Evolutionary conservation across 2,888 invertebrate species (phyloP), one percentile per base, ranked within the genome.

Genomic region (Tolmerus cingulatus): DNA sequence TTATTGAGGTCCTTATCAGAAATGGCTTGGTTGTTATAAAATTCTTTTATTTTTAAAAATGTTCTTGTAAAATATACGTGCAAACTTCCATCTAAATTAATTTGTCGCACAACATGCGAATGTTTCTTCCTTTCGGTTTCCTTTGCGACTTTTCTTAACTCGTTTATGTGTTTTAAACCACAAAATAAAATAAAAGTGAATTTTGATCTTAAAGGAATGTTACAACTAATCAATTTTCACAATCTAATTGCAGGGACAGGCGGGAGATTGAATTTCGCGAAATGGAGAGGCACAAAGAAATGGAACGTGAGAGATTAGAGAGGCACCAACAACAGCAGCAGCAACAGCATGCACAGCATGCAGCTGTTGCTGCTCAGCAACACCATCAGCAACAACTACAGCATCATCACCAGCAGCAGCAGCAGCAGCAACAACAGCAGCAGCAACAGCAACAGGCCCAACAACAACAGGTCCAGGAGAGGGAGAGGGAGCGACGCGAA

Each of bases 401-500:
- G 30, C 84, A 78, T n/a, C 88, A 88, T n/a, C 87, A 88, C 9
- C 88, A 87, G 5, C 87, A 87, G 16, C 88, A 88, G 46, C 87
- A 88, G 8, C 74, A 88, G 74, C 87, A 86, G 34, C 51, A 57
- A 81, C 87, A 87, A 1, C 81, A 87, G 5, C 81, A 87, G 16
- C 87, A 87, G 27, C 82, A 74, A 23, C 78, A 87, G 76, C 87
- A 86, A 37, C 57, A 86, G 14, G 79, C 84, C 12, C 86, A 87
- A 27, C 86, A 86, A 19, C 88, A 93, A 88, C 93, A 94, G 89
- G 93, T 94, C 89, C 93, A 94, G 90, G 94, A 94, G 89, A 88
- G 85, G 30, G 94, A 94, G 90, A 93, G 94, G 90, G 92, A 90
- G 93, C 93, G 95, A 89, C 93, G 94, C 90, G 95, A 95, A 89